Evolutionary conservation across 1,140 invertebrate species (phyloP).

Genomic region (Charaxes varanes): DNA sequence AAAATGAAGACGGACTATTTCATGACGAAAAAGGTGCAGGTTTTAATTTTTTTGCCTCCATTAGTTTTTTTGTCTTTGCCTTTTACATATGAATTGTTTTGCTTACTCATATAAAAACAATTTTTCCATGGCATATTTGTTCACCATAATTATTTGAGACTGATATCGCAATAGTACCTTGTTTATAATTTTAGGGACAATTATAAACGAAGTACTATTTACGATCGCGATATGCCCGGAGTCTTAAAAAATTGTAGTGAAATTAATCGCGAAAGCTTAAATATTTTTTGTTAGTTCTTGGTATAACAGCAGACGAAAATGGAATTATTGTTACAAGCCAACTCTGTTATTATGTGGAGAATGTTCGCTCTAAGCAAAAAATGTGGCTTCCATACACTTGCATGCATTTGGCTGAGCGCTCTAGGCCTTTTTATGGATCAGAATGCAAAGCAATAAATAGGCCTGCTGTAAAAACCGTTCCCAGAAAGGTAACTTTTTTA

Average conservation of each 20-base stretch:
- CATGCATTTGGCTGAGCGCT: slow-evolving; percentile 45
- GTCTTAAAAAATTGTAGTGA: not conserved
- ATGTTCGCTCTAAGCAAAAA: slow-evolving; percentile 31
- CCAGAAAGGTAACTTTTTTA: slow-evolving; percentile 38
- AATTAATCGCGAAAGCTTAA: not conserved
- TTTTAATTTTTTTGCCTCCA: too few species aligned
- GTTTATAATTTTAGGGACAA: too few species aligned
- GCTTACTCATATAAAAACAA: too few species aligned
- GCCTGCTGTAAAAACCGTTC: slow-evolving; percentile 11
- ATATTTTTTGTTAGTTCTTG: slow-evolving; percentile 40
- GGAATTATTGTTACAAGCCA: slow-evolving; percentile 36
- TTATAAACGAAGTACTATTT: too few species aligned
- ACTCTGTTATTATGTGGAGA: slow-evolving; percentile 60
- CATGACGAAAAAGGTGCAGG: slow-evolving; percentile 61
- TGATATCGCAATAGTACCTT: too few species aligned
- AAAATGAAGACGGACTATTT: slow-evolving; percentile 57
- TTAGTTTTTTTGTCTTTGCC: too few species aligned
- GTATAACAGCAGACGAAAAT: slow-evolving; percentile 39
- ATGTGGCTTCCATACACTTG: slow-evolving; percentile 61
- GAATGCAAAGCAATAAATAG: slow-evolving; percentile 24
- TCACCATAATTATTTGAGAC: too few species aligned
- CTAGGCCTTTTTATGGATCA: slow-evolving; percentile 56
- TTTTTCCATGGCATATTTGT: too few species aligned
- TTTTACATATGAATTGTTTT: too few species aligned
- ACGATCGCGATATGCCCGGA: too few species aligned